Evolutionary conservation across 2,797 vertebrate genomes (phyloP).

Genomic region (Gila robusta): DNA sequence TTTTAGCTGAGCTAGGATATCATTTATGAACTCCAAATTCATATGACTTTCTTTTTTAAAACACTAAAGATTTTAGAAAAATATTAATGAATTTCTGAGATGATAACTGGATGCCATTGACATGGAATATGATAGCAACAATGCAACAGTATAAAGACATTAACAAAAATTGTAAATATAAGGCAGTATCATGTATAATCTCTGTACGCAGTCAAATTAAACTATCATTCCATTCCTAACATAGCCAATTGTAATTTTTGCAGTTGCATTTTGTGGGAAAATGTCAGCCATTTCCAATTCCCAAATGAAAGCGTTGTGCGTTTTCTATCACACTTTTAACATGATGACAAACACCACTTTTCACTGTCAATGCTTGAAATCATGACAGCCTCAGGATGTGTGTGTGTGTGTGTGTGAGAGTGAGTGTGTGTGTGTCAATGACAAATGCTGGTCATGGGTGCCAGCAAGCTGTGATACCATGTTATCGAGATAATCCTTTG

Average conservation of each 20-base stretch:
- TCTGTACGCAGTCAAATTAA: not conserved
- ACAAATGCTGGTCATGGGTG: constrained; percentile 39
- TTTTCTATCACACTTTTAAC: constrained; percentile 15
- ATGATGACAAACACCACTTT: constrained; percentile 39
- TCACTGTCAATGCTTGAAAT: constrained; percentile 12
- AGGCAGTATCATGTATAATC: not conserved
- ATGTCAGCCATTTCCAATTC: not conserved
- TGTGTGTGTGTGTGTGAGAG: constrained; percentile 27
- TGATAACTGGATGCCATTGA: not conserved
- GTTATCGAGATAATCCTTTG: constrained; percentile 42
- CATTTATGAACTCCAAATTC: not conserved
- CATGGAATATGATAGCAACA: not conserved
- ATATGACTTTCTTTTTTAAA: not conserved
- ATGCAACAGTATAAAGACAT: not conserved
- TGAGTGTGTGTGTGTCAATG: constrained; percentile 13
- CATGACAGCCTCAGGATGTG: constrained; percentile 5
- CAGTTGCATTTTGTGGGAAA: not conserved
- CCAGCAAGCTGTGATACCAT: constrained; percentile 52
- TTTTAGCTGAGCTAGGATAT: not conserved
- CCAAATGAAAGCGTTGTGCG: not conserved
- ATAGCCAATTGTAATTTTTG: not conserved
- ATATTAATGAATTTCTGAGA: not conserved
- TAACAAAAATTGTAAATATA: not conserved
- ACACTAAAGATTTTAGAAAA: not conserved
- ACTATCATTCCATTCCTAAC: not conserved